These are phyloP conservation scores for Enteromius mattozi DNA, from an alignment of 2,797 vertebrate species.

Conservation along the genomic window DNA sequence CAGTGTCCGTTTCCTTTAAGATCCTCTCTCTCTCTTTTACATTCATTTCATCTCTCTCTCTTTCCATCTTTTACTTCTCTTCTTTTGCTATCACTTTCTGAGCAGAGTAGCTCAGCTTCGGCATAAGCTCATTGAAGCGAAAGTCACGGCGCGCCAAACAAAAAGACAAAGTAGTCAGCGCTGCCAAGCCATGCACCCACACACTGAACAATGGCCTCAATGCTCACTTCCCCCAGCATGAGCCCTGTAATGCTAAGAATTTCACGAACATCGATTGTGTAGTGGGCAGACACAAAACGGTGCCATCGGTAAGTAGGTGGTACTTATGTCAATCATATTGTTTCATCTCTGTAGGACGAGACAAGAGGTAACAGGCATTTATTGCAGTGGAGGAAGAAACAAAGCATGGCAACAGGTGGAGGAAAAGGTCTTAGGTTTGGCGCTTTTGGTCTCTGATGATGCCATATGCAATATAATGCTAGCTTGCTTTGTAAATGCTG, in stretches of 20 bases:
- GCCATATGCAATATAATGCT: constrained; percentile 15
- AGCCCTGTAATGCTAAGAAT: constrained; percentile 55
- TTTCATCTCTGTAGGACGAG: constrained; percentile 56
- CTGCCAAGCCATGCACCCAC: constrained; percentile 70
- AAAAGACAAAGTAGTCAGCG: constrained; percentile 64
- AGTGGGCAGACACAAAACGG: constrained; percentile 68
- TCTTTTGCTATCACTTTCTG: constrained; percentile 57
- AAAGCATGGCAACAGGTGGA: constrained; percentile 30
- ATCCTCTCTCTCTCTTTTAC: constrained; percentile 52
- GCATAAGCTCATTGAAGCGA: constrained; percentile 54
- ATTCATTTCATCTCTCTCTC: constrained; percentile 50
- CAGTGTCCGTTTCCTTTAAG: constrained; percentile 21
- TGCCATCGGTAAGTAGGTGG: constrained; percentile 68
- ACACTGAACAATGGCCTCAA: constrained; percentile 56
- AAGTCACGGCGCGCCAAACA: constrained; percentile 33
- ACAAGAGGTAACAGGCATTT: constrained; percentile 38
- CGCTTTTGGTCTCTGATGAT: constrained; percentile 18
- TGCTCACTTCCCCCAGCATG: constrained; percentile 39
- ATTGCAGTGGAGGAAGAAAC: background rate
- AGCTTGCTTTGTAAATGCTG: constrained; percentile 43
- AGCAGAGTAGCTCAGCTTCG: constrained; percentile 62
- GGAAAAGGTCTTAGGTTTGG: constrained; percentile 21
- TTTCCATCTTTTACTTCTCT: constrained; percentile 44
- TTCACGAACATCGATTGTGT: constrained; percentile 53
- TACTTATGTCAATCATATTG: constrained; percentile 72